Base-by-base conservation (phyloP, 1,140 invertebrate species). In the Cotesia glomerata region DNA sequence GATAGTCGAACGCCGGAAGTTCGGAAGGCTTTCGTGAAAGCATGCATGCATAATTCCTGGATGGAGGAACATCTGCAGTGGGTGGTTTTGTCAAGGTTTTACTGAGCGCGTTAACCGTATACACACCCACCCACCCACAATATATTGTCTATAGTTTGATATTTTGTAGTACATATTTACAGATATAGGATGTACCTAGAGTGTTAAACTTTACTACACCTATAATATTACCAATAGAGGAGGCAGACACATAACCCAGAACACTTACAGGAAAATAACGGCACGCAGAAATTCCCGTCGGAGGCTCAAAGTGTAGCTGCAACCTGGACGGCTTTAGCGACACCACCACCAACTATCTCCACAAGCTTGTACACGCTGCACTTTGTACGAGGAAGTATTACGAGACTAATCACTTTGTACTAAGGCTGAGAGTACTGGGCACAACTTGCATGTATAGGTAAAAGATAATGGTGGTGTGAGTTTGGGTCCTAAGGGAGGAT, bases 351-450 rank as follows among this genome's bases (percentile, higher is more conserved):
- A 49, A 78, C 39, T 11, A 45, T 5, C 8, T 45, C 39, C 39
- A 45, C 2, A 11, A 45, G 39, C 7, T 45, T 45, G 39, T 45
- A 45, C 11, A 45, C 39, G 39, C 39, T 45, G 39, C 39, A 76
- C 69, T 72, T 66, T 78, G 79, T 76, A 76, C 74, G 69, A 75
- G 59, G 52, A 69, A 71, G 79, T 76, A 83, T 85, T 82, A 82
- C 82, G 78, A 80, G 80, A 84, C 82, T 84, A 85, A 84, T 85
- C 82, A 81, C 82, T 83, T 81, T 82, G 80, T 79, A 82, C 78
- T 79, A 80, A 77, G 80, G 61, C 73, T 65, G 68, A 79, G 69
- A 72, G 52, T 76, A 58, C 68, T 64, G 73, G 72, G 39, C 36
- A 45, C 39, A 49, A 65, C 9, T 13, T 65, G 45, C 14, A 64